phyloP scores from a whole-genome alignment of 2,113 vertebrate genomes.

The Jaculus jaculus region DNA sequence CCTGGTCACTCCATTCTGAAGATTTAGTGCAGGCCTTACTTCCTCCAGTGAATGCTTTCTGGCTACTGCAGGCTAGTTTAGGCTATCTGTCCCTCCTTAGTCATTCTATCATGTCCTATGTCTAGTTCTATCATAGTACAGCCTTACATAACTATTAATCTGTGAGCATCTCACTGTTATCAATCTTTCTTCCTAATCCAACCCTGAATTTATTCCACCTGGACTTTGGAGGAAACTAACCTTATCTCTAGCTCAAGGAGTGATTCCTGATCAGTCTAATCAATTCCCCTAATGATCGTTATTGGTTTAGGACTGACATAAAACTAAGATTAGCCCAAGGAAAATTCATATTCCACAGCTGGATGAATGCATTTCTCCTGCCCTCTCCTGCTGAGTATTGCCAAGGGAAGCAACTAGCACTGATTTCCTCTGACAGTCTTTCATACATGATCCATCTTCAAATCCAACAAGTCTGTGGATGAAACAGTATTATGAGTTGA shows the following conservation, averaged over 20 bases:
- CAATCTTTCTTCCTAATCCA: not conserved
- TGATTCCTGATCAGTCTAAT: not conserved
- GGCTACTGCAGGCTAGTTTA: not conserved
- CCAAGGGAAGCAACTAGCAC: not conserved
- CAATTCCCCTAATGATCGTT: not conserved
- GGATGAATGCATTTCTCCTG: not conserved
- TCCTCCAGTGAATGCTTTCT: conserved; percentile 17
- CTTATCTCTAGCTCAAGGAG: not conserved
- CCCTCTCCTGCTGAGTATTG: not conserved
- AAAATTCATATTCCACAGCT: not conserved
- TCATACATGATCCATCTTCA: not conserved
- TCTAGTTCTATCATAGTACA: not conserved
- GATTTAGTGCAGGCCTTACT: not conserved
- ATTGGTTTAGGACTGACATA: not conserved
- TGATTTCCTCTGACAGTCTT: conserved; percentile 17
- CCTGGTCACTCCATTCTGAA: not conserved
- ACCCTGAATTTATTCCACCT: not conserved
- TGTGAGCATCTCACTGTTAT: not conserved
- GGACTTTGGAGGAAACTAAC: not conserved
- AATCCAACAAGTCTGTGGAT: not conserved
- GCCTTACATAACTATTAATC: not conserved
- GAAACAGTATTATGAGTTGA: not conserved
- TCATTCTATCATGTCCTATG: not conserved
- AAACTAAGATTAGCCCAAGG: not conserved
- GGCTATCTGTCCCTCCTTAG: not conserved